Evolutionary conservation across 2,113 vertebrate genomes (phyloP), one percentile per base, ranked within the genome.

Genomic region (Haemorhous mexicanus): DNA sequence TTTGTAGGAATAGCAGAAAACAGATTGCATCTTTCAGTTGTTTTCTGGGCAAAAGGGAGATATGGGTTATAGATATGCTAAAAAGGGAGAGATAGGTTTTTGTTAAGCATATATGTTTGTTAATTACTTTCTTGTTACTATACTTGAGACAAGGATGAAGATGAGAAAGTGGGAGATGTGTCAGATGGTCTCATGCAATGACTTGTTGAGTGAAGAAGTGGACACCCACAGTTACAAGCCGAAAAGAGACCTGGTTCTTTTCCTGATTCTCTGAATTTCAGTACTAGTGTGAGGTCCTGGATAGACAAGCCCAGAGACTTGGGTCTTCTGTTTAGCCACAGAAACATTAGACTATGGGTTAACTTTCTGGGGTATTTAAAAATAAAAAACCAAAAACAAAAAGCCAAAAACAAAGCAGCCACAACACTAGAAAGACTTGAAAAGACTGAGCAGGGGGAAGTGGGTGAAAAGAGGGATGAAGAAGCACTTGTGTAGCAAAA

Each of bases 221-320:
- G 64, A 87, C 52, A 68, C 28, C 44, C 68, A 67, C 35, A 53
- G 47, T 47, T 80, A n/a, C 6, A 37, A 88, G 24, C 14, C 1
- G 0, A 70, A 84, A 81, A 88, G 30, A 70, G 23, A 90, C 50
- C 17, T 5, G 1, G 3, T 7, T 63, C 66, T 88, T 66, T 41
- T 64, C 62, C 75, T 68, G 35, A 49, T 89, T 91, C 78, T 84
- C 76, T 64, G 75, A 70, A 81, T 92, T 90, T 90, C 64, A 59
- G 63, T 61, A 77, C 35, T 86, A 55, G 43, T 95, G 82, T 93
- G 88, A 96, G 93, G 83, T 92, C 88, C 66, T 86, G 56, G 52
- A 86, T 3, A 90, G 83, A 93, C 41, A 66, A 93, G 17, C 32
- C 33, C 49, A 49, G 67, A 93, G 61, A 70, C 27, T 53, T 74